These are phyloP conservation scores for Ancistrus triradiatus DNA, from an alignment of 2,113 vertebrate species.

Conservation along the genomic window DNA sequence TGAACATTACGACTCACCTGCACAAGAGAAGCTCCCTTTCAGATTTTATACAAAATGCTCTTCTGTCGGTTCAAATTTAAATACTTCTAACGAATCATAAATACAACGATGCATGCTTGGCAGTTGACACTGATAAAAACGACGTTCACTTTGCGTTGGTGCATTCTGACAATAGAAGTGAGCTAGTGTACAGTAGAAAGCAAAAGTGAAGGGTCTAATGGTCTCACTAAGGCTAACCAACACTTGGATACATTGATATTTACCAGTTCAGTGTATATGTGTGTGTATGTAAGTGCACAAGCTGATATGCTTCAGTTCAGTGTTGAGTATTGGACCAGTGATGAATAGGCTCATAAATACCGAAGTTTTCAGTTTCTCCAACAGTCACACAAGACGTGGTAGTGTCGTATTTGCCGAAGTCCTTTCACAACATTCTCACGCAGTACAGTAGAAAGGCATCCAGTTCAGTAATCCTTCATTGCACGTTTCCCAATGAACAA, in stretches of 20 bases:
- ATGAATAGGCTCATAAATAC: conserved; percentile 28
- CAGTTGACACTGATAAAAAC: conserved; percentile 74
- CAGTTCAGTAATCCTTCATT: conserved; percentile 80
- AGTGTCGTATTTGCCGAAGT: conserved; percentile 50
- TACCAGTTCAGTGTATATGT: conserved; percentile 71
- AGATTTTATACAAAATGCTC: conserved; percentile 69
- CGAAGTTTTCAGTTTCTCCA: no score
- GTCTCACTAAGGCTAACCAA: conserved; percentile 57
- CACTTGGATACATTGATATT: conserved; percentile 67
- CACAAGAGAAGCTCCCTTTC: conserved; percentile 61
- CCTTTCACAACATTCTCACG: no score
- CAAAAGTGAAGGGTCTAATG: conserved; percentile 58
- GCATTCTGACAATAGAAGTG: conserved; percentile 56
- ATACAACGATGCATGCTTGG: conserved; percentile 83
- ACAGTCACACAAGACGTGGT: no score
- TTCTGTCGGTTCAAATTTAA: conserved; percentile 59
- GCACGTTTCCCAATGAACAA: conserved; percentile 79
- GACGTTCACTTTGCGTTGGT: conserved; percentile 71
- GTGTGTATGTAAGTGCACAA: conserved; percentile 38
- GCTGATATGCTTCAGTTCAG: conserved; percentile 29
- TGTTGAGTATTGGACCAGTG: conserved; percentile 30
- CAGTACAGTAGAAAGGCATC: conserved; percentile 67
- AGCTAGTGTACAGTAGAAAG: conserved; percentile 51
- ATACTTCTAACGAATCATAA: conserved; percentile 74
- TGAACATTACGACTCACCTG: conserved; percentile 46